A percentile compares a stretch with the other conserved stretches of the same genome.
Evolutionary conservation across 2,113 vertebrate species (phyloP).

Genomic region (Menura novaehollandiae): DNA sequence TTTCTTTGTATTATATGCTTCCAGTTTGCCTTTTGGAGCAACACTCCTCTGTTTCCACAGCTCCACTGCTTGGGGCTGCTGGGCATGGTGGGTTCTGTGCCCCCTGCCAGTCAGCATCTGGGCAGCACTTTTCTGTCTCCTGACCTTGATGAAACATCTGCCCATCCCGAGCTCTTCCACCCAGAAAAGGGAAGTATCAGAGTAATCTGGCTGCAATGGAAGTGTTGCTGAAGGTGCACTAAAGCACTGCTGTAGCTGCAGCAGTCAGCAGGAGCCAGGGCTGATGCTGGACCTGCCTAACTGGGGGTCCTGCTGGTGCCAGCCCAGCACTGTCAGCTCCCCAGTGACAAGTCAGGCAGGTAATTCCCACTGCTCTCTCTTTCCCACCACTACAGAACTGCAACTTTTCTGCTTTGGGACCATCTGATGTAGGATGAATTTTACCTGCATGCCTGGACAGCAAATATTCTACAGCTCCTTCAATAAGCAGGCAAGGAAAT

Average conservation of each 20-base stretch:
- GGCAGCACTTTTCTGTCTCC: background rate
- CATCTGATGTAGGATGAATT: background rate
- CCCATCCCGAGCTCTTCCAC: background rate
- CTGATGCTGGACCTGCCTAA: background rate
- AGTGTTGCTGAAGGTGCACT: background rate
- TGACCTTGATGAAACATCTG: background rate
- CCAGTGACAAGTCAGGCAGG: background rate
- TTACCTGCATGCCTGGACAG: background rate
- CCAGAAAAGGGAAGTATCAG: background rate
- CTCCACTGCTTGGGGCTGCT: background rate
- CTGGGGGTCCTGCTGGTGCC: background rate
- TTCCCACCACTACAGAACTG: background rate
- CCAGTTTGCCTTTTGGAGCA: background rate
- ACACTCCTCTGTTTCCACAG: background rate
- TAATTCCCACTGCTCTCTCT: background rate
- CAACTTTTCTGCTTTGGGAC: background rate
- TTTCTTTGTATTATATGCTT: background rate
- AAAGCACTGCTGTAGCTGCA: background rate
- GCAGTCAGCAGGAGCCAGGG: background rate
- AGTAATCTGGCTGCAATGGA: background rate
- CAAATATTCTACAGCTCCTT: background rate
- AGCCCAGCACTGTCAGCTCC: background rate
- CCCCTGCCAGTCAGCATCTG: background rate
- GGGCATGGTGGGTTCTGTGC: background rate
- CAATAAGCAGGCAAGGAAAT: background rate